A percentile compares a stretch with the other conserved stretches of the same genome.
Evolutionary conservation across 2,113 vertebrate species (phyloP).

Genomic region (Castor canadensis): DNA sequence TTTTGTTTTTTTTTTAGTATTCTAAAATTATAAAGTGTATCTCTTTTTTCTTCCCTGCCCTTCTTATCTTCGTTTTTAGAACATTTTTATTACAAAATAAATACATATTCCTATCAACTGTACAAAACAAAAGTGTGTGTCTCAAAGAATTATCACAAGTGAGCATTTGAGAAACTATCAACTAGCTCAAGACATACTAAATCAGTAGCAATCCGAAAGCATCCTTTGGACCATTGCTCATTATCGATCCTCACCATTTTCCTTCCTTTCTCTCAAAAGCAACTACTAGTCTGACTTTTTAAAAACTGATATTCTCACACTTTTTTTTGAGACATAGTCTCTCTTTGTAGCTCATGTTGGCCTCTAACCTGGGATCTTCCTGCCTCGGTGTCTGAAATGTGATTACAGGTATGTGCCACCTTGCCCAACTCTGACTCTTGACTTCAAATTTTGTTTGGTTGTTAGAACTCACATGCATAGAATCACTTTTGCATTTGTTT

Average conservation of each 20-base stretch:
- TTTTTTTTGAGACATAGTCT: too few relatives aligned
- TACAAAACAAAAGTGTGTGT: constrained; percentile 12
- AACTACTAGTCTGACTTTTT: not conserved
- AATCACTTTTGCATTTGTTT: not conserved
- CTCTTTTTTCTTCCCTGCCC: not conserved
- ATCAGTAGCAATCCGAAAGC: not conserved
- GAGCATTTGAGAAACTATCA: not conserved
- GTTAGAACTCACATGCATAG: not conserved
- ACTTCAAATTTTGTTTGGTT: not conserved
- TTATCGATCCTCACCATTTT: not conserved
- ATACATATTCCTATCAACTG: not conserved
- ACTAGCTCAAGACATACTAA: not conserved
- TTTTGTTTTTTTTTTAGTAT: not conserved
- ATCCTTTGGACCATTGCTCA: not conserved
- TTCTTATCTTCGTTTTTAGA: not conserved
- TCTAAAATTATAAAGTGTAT: not conserved
- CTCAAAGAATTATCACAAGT: not conserved
- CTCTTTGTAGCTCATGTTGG: not conserved
- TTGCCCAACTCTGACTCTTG: not conserved
- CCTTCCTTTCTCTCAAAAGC: not conserved
- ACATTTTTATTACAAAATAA: not conserved
- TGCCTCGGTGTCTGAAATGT: not conserved
- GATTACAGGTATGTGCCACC: too few relatives aligned
- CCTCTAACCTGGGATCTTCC: too few relatives aligned
- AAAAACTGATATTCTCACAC: not conserved